Conservation (phyloP, 2,113 vertebrate species). For the Zootoca vivipara region DNA sequence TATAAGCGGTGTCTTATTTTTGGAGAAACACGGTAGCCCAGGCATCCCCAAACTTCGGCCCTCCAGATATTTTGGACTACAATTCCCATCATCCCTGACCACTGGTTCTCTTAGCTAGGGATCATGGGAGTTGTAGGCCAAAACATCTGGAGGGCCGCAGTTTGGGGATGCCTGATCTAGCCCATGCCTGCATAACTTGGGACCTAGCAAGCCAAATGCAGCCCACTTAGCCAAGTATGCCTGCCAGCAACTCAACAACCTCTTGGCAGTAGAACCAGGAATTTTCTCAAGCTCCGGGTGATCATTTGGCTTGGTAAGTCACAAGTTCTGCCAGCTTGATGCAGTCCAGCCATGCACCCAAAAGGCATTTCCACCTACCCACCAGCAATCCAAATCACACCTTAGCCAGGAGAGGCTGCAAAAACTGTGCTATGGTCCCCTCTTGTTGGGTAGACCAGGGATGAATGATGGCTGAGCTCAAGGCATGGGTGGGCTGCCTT, state of each 20-base stretch:
- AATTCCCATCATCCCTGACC: too few species aligned
- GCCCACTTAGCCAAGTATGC: neutral
- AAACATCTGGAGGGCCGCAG: too few species aligned
- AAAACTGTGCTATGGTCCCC: neutral
- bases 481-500: neutral
- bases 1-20: too few species aligned
- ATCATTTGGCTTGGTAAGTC: neutral
- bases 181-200: neutral
- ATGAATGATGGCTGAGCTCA: neutral
- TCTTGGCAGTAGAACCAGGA: neutral
- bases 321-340: neutral
- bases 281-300: neutral
- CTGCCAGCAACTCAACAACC: neutral
- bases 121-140: too few species aligned
- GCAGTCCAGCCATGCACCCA: neutral
- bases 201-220: neutral
- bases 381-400: neutral
- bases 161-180: too few species aligned
- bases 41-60: too few species aligned
- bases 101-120: too few species aligned
- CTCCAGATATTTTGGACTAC: too few species aligned
- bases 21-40: too few species aligned
- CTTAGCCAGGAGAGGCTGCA: neutral
- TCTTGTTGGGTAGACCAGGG: neutral
- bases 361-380: neutral